Base-by-base conservation (phyloP, 2,888 invertebrate species). In the Tineola bisselliella region DNA sequence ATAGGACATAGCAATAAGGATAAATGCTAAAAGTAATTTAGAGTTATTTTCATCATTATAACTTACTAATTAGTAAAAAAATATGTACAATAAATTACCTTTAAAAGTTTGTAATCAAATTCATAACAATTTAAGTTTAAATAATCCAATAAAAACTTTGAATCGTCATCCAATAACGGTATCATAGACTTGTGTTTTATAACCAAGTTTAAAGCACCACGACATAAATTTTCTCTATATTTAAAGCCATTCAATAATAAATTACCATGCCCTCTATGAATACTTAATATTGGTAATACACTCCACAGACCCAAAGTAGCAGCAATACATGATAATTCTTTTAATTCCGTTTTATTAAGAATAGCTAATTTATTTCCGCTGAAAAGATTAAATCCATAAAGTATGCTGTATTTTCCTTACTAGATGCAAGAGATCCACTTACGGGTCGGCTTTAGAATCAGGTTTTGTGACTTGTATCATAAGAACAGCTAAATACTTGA, bases 41-140 rank as follows among this genome's bases (percentile, higher is more conserved):
- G n/a, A n/a, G n/a, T n/a, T n/a, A n/a, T n/a, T n/a, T n/a, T n/a
- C n/a, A 44, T 44, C 3, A 44, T 33, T 43, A 58, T 10, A 58
- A 30, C 59, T 13, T 25, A 6, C 6, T 25, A 25, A 25, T 25
- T 61, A 43, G 33, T 33, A 43, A 0, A 19, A 48, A 62, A 48
- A 60, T 13, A 56, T 43, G 17, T 25, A 6, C 15, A 5, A 15
- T 57, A 33, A 12, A 44, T 69, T 74, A 90, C 91, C 84, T 90
- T 89, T 61, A 90, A 76, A 66, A 90, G 79, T 61, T 75, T 79
- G 15, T 81, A 82, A 68, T 89, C 89, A 62, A 90, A 86, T 44
- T 80, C 74, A 43, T 82, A 72, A 60, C 90, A 83, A 65, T 88
- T 87, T 33, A 82, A 81, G 33, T 80, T 74, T 19, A 91, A 77